phyloP scores from a whole-genome alignment of 2,797 vertebrate species.

The Catamblyrhynchus diadema region DNA sequence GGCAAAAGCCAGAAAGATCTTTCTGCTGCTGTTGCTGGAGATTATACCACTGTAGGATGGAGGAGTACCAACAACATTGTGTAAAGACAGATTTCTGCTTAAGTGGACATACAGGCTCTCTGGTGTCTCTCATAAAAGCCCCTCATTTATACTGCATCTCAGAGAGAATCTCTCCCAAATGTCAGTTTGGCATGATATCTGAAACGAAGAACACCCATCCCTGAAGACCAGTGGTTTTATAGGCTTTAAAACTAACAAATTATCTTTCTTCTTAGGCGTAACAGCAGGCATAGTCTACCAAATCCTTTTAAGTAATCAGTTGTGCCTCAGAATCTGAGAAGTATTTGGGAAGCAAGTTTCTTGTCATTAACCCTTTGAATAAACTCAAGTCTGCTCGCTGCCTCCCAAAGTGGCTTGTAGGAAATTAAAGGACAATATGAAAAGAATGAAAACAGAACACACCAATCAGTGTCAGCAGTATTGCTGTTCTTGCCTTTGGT shows the following conservation, averaged over 20 bases:
- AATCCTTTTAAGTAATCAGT: slow-evolving; percentile 10
- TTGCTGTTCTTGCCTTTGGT: not conserved
- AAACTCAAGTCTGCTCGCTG: not conserved
- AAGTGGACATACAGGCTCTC: not conserved
- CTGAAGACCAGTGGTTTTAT: slow-evolving; percentile 22
- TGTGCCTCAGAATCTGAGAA: not conserved
- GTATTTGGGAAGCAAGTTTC: not conserved
- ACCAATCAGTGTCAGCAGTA: not conserved
- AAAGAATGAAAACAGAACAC: not conserved
- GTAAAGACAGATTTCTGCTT: not conserved
- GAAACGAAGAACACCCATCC: not conserved
- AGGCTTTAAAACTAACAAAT: slow-evolving; percentile 33
- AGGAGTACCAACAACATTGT: not conserved
- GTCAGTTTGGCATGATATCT: slow-evolving; percentile 1
- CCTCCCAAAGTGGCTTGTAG: not conserved
- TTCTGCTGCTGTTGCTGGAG: not conserved
- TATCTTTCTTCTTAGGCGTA: slow-evolving; percentile 26
- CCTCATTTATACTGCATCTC: not conserved
- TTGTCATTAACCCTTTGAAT: not conserved
- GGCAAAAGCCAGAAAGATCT: not conserved
- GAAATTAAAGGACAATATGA: not conserved
- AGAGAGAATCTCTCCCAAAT: not conserved
- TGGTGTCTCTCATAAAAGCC: not conserved
- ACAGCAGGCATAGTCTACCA: not conserved
- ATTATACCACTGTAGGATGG: not conserved